Conservation (phyloP, 2,797 vertebrate genomes). For the Galago senegalensis region DNA sequence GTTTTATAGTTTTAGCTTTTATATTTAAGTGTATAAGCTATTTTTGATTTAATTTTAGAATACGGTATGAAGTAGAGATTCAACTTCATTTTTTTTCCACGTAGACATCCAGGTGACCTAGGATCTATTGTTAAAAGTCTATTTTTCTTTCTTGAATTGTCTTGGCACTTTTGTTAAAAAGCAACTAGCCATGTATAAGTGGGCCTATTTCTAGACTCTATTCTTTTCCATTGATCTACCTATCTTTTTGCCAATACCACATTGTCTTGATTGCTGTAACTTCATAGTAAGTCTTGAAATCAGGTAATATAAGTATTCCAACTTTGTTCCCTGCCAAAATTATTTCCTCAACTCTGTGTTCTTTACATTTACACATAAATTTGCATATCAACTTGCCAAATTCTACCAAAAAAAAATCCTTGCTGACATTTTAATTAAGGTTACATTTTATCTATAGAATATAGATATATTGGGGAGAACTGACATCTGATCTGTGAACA, state of each 20-base stretch:
- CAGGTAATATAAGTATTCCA: conserved; percentile 1
- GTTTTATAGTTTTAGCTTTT: conserved; percentile 35
- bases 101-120: conserved; percentile 18
- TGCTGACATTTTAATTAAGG: neutral
- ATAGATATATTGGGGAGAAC: neutral
- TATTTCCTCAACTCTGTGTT: conserved; percentile 1
- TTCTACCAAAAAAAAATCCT: neutral
- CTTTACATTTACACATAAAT: conserved; percentile 41
- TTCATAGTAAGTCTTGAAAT: conserved; percentile 51
- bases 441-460: conserved; percentile 15
- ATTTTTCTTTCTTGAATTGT: neutral
- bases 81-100: conserved; percentile 40
- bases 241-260: conserved; percentile 25
- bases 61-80: neutral
- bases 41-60: conserved; percentile 42
- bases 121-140: neutral
- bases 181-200: neutral
- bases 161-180: conserved; percentile 15
- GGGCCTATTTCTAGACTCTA: neutral
- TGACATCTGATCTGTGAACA: neutral
- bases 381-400: conserved; percentile 29
- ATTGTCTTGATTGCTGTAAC: conserved; percentile 2
- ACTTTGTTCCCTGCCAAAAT: conserved; percentile 21
- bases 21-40: neutral
- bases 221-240: conserved; percentile 5